A percentile compares a stretch with the other conserved stretches of the same genome.
Evolutionary conservation across 2,113 vertebrate genomes (phyloP).

Genomic region (Labrus mixtus): DNA sequence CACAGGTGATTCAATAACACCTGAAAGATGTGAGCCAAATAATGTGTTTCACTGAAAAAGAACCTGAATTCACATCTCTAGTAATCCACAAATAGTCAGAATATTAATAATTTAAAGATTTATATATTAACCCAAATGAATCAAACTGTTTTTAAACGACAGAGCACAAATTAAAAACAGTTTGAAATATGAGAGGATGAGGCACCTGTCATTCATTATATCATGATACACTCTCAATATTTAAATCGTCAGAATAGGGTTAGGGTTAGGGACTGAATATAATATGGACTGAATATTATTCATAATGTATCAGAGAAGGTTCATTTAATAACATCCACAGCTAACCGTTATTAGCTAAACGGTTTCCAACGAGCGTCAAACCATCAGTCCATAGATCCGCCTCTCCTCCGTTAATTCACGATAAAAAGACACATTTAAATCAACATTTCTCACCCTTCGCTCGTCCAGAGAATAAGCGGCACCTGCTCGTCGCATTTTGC

Average conservation of each 20-base stretch:
- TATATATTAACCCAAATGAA: no score
- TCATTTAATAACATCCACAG: neutral
- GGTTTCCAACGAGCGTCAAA: neutral
- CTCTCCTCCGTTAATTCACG: neutral
- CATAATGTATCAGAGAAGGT: no score
- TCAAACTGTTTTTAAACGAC: no score
- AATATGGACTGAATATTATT: no score
- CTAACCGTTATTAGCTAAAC: slow-evolving; percentile 8
- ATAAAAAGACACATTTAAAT: neutral
- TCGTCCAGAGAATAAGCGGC: slow-evolving; percentile 86
- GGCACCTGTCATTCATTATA: slow-evolving; percentile 9
- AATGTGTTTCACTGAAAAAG: no score
- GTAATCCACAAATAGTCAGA: no score
- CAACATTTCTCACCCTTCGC: slow-evolving; percentile 77
- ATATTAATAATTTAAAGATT: no score
- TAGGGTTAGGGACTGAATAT: no score
- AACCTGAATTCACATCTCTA: no score
- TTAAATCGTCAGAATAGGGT: no score
- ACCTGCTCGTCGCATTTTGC: slow-evolving; percentile 81
- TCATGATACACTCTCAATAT: neutral
- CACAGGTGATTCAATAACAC: no score
- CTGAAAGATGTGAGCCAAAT: no score
- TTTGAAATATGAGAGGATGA: neutral
- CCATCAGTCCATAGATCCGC: neutral
- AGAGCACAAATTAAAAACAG: neutral